phyloP scores from a whole-genome alignment of 1,140 invertebrate genomes.

The Bathynomus jamesi region DNA sequence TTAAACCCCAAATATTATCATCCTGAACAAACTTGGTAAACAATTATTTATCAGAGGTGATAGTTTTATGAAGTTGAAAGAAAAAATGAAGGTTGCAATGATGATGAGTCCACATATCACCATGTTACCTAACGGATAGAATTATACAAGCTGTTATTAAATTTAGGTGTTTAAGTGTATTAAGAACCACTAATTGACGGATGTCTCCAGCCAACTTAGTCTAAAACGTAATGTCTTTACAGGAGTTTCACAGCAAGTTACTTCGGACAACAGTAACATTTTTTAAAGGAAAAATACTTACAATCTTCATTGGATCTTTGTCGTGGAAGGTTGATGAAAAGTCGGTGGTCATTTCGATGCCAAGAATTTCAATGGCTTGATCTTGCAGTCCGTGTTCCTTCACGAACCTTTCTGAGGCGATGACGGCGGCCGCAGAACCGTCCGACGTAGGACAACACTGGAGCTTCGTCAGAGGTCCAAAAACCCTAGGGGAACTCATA shows the following conservation, averaged over 20 bases:
- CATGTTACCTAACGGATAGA: too few species aligned
- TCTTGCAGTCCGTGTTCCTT: slow-evolving; percentile 65
- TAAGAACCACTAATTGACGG: too few species aligned
- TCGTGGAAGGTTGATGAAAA: slow-evolving; percentile 73
- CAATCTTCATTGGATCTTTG: slow-evolving; percentile 78
- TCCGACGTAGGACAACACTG: slow-evolving; percentile 97
- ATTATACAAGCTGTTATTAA: too few species aligned
- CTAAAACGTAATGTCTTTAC: too few species aligned
- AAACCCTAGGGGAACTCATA: slow-evolving; percentile 70
- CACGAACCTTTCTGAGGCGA: slow-evolving; percentile 88
- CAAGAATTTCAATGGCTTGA: slow-evolving; percentile 87
- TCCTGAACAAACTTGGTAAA: too few species aligned
- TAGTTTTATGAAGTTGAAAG: neutral
- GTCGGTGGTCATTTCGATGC: slow-evolving; percentile 94
- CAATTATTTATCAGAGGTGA: too few species aligned
- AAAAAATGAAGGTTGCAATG: neutral
- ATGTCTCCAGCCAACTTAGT: too few species aligned
- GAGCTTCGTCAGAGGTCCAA: slow-evolving; percentile 83
- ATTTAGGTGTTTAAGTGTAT: too few species aligned
- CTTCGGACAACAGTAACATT: too few species aligned
- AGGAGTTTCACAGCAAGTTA: too few species aligned
- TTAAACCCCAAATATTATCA: too few species aligned
- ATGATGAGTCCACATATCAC: neutral
- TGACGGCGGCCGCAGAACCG: slow-evolving; percentile 81
- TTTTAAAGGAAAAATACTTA: slow-evolving; percentile 39